These are phyloP conservation scores for Acleris holmiana DNA, from an alignment of 2,888 invertebrate species.

Conservation along the genomic window DNA sequence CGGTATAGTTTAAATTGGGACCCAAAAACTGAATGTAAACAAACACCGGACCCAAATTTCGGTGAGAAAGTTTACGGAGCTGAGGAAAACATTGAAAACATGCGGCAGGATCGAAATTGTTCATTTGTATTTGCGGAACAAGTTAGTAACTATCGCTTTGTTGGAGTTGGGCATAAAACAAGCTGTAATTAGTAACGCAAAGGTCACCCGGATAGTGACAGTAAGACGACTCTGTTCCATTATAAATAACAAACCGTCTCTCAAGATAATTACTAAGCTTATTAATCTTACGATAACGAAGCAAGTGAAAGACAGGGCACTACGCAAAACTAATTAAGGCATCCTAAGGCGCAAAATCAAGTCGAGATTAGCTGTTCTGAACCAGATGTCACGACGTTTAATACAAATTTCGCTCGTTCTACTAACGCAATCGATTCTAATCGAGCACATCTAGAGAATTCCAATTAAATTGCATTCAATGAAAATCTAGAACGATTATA, in stretches of 20 bases:
- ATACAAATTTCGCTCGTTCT: slow-evolving; percentile 46
- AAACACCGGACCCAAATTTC: slow-evolving; percentile 67
- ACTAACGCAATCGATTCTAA: slow-evolving; percentile 65
- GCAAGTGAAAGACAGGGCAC: not conserved
- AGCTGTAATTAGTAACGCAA: slow-evolving; percentile 40
- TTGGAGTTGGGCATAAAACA: slow-evolving; percentile 38
- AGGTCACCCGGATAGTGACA: slow-evolving; percentile 32
- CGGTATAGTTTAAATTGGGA: slow-evolving; percentile 79
- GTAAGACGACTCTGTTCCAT: slow-evolving; percentile 2
- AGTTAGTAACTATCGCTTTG: slow-evolving; percentile 50
- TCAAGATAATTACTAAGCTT: not conserved
- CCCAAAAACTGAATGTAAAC: slow-evolving; percentile 81
- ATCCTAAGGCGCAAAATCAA: slow-evolving; percentile 24
- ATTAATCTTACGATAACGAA: not conserved
- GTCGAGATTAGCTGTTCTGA: slow-evolving; percentile 31
- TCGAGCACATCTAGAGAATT: slow-evolving; percentile 62
- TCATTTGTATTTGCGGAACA: slow-evolving; percentile 62
- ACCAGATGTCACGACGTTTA: slow-evolving; percentile 37
- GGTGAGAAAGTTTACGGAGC: slow-evolving; percentile 65
- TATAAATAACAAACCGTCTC: not conserved
- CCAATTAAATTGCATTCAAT: slow-evolving; percentile 80
- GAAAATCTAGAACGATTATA: slow-evolving; percentile 78
- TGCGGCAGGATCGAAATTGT: slow-evolving; percentile 65
- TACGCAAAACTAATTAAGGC: slow-evolving; percentile 31
- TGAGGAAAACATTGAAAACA: slow-evolving; percentile 71